phyloP scores from a whole-genome alignment of 1,140 invertebrate species.

The Micrasema minimum region DNA sequence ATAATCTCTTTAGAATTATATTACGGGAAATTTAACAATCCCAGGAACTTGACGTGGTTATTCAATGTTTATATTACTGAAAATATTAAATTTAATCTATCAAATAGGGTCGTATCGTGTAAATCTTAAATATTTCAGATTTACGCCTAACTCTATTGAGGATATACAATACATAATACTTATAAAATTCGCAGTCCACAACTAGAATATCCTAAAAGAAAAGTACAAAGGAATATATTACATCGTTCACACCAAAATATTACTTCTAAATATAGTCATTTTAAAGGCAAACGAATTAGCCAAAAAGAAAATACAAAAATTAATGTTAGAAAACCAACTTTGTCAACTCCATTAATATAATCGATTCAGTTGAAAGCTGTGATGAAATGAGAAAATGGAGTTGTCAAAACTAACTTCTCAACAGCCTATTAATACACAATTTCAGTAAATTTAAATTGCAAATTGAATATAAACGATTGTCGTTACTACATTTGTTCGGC shows the following conservation, averaged over 20 bases:
- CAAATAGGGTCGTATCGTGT: slow-evolving; percentile 3
- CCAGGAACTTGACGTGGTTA: slow-evolving; percentile 42
- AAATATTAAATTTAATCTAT: slow-evolving; percentile 32
- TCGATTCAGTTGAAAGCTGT: too few species aligned
- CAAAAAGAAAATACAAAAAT: too few species aligned
- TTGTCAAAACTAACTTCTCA: too few species aligned
- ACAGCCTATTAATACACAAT: too few species aligned
- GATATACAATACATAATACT: slow-evolving; percentile 27
- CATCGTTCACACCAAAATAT: slow-evolving; percentile 7
- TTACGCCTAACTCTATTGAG: slow-evolving; percentile 16
- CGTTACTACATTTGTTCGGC: too few species aligned
- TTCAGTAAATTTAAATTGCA: too few species aligned
- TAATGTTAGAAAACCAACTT: too few species aligned
- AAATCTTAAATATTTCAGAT: slow-evolving; percentile 15
- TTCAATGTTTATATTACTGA: slow-evolving; percentile 36
- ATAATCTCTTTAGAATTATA: slow-evolving; percentile 43
- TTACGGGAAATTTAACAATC: slow-evolving; percentile 33
- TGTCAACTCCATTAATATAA: too few species aligned
- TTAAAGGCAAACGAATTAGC: slow-evolving; percentile 5
- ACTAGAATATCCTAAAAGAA: slow-evolving; percentile 24
- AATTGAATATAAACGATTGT: too few species aligned
- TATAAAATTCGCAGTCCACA: slow-evolving; percentile 39
- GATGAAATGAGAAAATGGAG: too few species aligned
- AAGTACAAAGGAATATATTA: not conserved
- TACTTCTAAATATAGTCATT: slow-evolving; percentile 13